Evolutionary conservation across 1,140 invertebrate genomes (phyloP).

Genomic region (Micrasema minimum): DNA sequence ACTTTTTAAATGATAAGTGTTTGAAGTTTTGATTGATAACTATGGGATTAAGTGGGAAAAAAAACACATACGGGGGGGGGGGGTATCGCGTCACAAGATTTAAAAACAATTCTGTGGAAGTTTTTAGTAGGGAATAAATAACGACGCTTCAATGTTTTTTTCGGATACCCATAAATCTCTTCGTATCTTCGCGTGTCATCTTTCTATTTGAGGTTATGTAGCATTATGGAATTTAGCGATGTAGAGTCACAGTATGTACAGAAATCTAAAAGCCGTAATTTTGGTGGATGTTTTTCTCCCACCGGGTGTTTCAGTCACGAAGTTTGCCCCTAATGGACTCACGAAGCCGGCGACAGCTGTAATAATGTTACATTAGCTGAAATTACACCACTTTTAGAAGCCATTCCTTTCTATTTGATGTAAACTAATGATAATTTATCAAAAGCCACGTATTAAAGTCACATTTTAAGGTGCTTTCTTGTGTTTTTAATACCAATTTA

Average conservation of each 20-base stretch:
- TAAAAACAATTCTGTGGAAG: too few species aligned
- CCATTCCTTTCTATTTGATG: conserved; percentile 45
- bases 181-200: conserved; percentile 31
- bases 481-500: too few species aligned
- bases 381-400: conserved; percentile 50
- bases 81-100: too few species aligned
- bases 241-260: conserved; percentile 3
- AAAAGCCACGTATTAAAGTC: conserved; percentile 15
- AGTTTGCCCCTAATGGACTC: conserved; percentile 40
- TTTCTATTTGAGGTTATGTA: conserved; percentile 14
- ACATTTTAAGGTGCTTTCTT: too few species aligned
- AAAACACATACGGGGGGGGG: too few species aligned
- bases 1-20: too few species aligned
- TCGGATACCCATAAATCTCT: conserved; percentile 20
- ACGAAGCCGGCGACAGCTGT: conserved; percentile 48
- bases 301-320: conserved; percentile 24
- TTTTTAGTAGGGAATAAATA: too few species aligned
- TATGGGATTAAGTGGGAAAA: too few species aligned
- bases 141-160: too few species aligned
- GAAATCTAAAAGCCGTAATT: conserved; percentile 28
- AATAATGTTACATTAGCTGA: conserved; percentile 49
- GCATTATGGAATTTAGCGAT: conserved; percentile 21
- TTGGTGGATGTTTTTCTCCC: conserved; percentile 9
- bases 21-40: too few species aligned
- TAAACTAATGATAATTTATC: conserved; percentile 48